Evolutionary conservation across 1,140 invertebrate species (phyloP).

Genomic region (Dendroctonus valens): DNA sequence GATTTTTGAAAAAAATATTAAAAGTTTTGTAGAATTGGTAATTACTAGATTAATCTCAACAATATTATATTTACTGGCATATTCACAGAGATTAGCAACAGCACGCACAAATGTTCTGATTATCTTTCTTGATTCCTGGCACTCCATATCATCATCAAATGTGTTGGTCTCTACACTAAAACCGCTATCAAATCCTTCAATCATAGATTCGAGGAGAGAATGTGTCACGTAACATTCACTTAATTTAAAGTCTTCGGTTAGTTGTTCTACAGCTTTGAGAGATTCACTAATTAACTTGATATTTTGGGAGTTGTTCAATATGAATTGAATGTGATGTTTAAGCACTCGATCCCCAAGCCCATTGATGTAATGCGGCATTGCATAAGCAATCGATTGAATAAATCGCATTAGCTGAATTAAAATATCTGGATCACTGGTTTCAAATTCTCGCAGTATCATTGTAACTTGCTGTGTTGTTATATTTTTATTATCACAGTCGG

Average conservation of each 20-base stretch:
- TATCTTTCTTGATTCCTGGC: constrained; percentile 19
- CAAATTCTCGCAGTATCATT: constrained; percentile 57
- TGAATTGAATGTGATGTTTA: constrained; percentile 58
- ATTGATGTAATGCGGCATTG: constrained; percentile 44
- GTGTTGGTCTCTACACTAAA: constrained; percentile 16
- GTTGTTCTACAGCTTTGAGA: constrained; percentile 45
- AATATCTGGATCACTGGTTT: constrained; percentile 61
- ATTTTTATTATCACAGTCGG: constrained; percentile 48
- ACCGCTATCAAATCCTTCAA: constrained; percentile 29
- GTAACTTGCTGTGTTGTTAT: constrained; percentile 32
- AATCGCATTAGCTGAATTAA: constrained; percentile 67
- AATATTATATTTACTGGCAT: constrained; percentile 33
- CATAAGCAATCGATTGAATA: constrained; percentile 54
- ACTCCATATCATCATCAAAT: constrained; percentile 31
- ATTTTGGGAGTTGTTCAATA: constrained; percentile 67
- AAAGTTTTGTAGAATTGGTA: constrained; percentile 12
- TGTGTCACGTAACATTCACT: constrained; percentile 30
- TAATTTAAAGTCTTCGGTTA: constrained; percentile 42
- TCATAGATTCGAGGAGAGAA: constrained; percentile 24
- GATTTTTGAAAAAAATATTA: constrained; percentile 24
- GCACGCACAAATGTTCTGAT: constrained; percentile 36
- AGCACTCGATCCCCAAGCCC: constrained; percentile 56
- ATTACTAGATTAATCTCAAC: constrained; percentile 11
- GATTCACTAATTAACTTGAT: constrained; percentile 58
- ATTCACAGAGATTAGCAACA: constrained; percentile 37